These are phyloP conservation scores for Daphoenositta chrysoptera DNA, from an alignment of 2,113 vertebrate genomes.

Conservation along the genomic window DNA sequence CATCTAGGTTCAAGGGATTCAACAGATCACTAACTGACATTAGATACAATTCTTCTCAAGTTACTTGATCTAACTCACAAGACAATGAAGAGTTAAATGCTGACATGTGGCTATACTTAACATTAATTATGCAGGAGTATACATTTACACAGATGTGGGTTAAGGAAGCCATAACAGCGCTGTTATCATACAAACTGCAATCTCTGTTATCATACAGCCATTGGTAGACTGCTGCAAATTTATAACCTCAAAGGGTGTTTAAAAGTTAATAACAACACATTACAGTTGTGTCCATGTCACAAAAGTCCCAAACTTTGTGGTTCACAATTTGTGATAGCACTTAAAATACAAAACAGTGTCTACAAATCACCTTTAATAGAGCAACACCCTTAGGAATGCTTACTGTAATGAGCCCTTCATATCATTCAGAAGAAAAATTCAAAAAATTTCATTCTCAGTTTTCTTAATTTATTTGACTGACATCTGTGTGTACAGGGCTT, in stretches of 20 bases:
- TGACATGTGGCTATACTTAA: not conserved
- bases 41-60: not conserved
- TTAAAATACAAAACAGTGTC: not conserved
- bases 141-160: not conserved
- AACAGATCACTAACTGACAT: not conserved
- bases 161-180: not conserved
- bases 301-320: not conserved
- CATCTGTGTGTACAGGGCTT: not conserved
- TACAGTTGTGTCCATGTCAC: too few relatives aligned
- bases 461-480: not conserved
- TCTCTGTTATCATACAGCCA: not conserved
- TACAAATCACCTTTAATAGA: not conserved
- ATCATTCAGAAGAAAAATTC: not conserved
- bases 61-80: not conserved
- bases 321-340: not conserved
- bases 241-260: not conserved
- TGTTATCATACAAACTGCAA: not conserved
- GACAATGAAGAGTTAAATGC: not conserved
- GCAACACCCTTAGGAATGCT: not conserved
- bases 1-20: not conserved
- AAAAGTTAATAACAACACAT: not conserved
- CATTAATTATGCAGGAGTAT: not conserved
- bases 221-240: not conserved
- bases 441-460: not conserved
- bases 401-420: fast-evolving